phyloP scores from a whole-genome alignment of 2,113 vertebrate species.

The Chaenocephalus aceratus region DNA sequence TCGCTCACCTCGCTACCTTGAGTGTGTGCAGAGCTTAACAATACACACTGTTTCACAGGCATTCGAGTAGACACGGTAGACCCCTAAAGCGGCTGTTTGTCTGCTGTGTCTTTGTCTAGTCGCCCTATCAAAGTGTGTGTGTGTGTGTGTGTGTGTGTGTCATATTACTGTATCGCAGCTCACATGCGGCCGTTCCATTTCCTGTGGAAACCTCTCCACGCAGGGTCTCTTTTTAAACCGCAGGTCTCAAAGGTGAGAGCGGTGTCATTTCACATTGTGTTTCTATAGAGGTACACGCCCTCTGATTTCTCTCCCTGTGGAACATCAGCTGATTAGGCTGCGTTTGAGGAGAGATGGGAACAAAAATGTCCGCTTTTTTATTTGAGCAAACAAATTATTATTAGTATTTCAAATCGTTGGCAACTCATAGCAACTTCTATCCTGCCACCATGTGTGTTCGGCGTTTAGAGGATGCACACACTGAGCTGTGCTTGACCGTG shows the following conservation, averaged over 20 bases:
- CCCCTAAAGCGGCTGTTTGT: slow-evolving; percentile 9
- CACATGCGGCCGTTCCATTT: slow-evolving; percentile 20
- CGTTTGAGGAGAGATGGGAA: slow-evolving; percentile 7
- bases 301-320: neutral
- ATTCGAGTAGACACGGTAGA: neutral
- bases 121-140: neutral
- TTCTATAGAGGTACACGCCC: neutral
- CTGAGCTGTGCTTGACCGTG: slow-evolving; percentile 44
- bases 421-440: neutral
- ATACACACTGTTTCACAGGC: neutral
- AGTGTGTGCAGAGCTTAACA: neutral
- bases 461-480: slow-evolving; percentile 46
- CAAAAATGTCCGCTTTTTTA: neutral
- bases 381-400: too few species aligned
- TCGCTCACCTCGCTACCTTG: slow-evolving; percentile 13
- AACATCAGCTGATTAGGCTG: neutral
- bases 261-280: slow-evolving; percentile 19
- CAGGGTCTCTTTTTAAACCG: neutral
- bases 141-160: neutral
- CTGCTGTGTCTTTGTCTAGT: neutral
- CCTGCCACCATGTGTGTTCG: neutral
- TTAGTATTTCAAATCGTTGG: neutral
- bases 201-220: slow-evolving; percentile 50
- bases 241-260: slow-evolving; percentile 27
- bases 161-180: neutral